Conservation (phyloP, 2,888 invertebrate species). For the Tyria jacobaeae region DNA sequence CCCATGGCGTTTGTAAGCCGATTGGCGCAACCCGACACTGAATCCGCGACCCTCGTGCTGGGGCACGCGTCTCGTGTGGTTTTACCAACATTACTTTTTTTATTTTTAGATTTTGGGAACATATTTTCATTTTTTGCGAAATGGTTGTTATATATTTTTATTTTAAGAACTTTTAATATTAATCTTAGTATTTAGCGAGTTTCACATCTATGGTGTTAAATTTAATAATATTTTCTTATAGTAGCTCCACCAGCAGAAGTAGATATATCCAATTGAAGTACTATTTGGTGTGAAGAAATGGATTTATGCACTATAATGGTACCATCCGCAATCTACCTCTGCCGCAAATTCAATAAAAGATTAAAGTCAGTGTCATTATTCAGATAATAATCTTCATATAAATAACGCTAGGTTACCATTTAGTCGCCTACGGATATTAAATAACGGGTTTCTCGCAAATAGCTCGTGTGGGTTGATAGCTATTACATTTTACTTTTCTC, state of each 20-base stretch:
- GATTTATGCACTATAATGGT: too few species aligned
- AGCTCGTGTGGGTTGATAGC: conserved; percentile 35
- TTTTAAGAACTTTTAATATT: too few species aligned
- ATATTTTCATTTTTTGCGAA: neutral
- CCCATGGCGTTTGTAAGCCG: conserved; percentile 79
- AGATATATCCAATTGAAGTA: too few species aligned
- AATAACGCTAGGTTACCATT: conserved; percentile 21
- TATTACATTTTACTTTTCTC: conserved; percentile 16
- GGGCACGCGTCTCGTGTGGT: conserved; percentile 57
- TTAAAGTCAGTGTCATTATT: conserved; percentile 16
- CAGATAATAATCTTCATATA: conserved; percentile 36
- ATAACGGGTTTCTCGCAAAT: conserved; percentile 32
- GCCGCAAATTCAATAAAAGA: neutral
- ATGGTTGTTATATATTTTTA: too few species aligned
- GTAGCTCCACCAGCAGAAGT: too few species aligned
- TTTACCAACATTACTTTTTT: conserved; percentile 35
- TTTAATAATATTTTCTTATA: too few species aligned
- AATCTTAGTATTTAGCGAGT: too few species aligned
- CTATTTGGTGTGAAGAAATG: too few species aligned
- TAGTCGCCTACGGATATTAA: conserved; percentile 39
- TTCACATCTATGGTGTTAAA: too few species aligned
- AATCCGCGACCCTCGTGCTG: conserved; percentile 66
- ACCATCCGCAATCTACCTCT: neutral
- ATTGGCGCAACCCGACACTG: conserved; percentile 80
- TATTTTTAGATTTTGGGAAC: conserved; percentile 12